Base-by-base conservation (phyloP, 1,140 invertebrate genomes). In the Drosophila pallidifrons region DNA sequence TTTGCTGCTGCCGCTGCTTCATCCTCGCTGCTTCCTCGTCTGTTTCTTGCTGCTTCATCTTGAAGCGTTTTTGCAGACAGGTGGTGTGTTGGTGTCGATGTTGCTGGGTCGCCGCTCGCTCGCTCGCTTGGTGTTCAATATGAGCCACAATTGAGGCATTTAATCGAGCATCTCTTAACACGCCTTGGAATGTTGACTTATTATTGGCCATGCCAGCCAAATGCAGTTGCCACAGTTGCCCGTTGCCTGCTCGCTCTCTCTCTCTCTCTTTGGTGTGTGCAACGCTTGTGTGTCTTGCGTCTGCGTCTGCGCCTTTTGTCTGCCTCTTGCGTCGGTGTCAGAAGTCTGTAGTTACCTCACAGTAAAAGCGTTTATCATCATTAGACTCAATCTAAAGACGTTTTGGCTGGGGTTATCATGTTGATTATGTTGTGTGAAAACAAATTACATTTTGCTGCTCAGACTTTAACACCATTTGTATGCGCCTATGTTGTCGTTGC, bases 401-500 rank as follows among this genome's bases (percentile, higher is more conserved):
- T 91, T 91, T 91, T 81, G 86, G 81, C 61, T 64, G 76, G 83
- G 85, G 88, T 92, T 92, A 92, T 92, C 91, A 92, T 89, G 87
- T 92, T 92, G 91, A 92, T 92, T 92, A 92, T 92, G 91, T 92
- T 92, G 91, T 92, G 91, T 92, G 91, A 92, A 92, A 92, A 92
- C 91, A 92, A 92, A 92, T 92, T 92, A 92, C 91, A 89, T 91
- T 91, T 89, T 90, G 3, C 77, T 66, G 61, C 41, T 46, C 51
- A 60, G 65, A 71, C 74, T 71, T 88, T 88, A 89, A 73, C 85
- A 89, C 85, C 81, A 80, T 73, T 85, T 77, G 71, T 74, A 74
- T 74, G 59, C 46, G 20, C 35, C 51, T 30, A 52, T 55, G 35
- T 61, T 52, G 46, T 52, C 35, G 47, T 51, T 61, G 54, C 15